These are phyloP conservation scores for Protaetia brevitarsis DNA, from an alignment of 1,140 invertebrate genomes.

Conservation along the genomic window DNA sequence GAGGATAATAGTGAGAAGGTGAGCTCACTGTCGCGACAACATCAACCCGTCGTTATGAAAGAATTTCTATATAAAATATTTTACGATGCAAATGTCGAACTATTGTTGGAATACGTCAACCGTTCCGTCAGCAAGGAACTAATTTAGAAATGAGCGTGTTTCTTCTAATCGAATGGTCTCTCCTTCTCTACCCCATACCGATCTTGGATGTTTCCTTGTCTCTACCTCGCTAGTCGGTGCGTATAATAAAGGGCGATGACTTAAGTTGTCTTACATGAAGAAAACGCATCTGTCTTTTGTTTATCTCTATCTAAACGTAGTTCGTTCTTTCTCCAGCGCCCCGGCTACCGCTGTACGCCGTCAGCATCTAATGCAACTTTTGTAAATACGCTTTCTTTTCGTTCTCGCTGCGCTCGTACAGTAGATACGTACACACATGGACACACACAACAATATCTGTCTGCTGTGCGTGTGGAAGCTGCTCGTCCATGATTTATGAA, in stretches of 20 bases:
- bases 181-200: background rate
- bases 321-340: background rate
- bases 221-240: background rate
- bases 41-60: too few species aligned
- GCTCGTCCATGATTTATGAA: slow-evolving; percentile 10
- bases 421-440: too few species aligned
- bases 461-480: background rate
- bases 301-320: background rate
- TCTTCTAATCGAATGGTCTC: too few species aligned
- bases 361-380: background rate
- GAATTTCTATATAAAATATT: too few species aligned
- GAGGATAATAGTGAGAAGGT: background rate
- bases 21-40: background rate
- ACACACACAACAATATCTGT: too few species aligned
- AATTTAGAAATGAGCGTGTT: too few species aligned
- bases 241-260: slow-evolving; percentile 16
- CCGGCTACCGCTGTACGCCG: background rate
- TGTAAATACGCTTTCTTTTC: too few species aligned
- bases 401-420: too few species aligned
- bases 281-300: slow-evolving; percentile 14
- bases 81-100: too few species aligned
- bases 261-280: slow-evolving; percentile 16
- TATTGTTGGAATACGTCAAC: too few species aligned
- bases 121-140: too few species aligned
- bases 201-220: background rate